Percentiles rank a stretch among this genome's conserved stretches.
phyloP scores from a whole-genome alignment of 2,888 invertebrate species.

The Mesochorus sp. region DNA sequence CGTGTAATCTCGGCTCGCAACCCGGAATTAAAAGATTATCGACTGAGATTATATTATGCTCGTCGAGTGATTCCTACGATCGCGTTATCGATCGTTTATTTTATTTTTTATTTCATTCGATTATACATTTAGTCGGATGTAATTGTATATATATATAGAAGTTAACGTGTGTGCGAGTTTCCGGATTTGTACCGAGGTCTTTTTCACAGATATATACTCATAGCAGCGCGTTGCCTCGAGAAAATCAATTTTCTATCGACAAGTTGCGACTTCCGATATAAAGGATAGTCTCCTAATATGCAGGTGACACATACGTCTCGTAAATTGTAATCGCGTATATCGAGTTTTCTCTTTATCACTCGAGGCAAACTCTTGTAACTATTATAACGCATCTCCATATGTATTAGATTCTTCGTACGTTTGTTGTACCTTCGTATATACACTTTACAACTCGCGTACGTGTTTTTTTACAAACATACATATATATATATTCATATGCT shows the following conservation, averaged over 20 bases:
- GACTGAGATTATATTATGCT: no score
- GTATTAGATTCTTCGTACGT: conserved; percentile 4
- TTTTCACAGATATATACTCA: no score
- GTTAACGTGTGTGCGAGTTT: background rate
- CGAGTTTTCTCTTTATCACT: conserved; percentile 31
- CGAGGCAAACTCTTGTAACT: no score
- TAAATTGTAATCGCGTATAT: conserved; percentile 40
- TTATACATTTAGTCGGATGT: background rate
- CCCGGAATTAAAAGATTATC: no score
- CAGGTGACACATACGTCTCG: background rate
- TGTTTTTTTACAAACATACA: background rate
- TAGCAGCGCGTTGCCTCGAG: conserved; percentile 28
- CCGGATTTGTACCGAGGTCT: conserved; percentile 30
- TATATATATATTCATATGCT: background rate
- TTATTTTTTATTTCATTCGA: background rate
- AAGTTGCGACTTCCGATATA: conserved; percentile 49
- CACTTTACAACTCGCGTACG: conserved; percentile 24
- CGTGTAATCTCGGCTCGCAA: no score
- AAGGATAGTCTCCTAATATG: conserved; percentile 17
- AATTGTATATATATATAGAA: background rate
- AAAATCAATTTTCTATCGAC: conserved; percentile 43
- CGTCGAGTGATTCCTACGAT: no score
- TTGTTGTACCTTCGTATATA: conserved; percentile 41
- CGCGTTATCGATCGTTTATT: background rate
- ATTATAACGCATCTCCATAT: conserved; percentile 5